phyloP scores from a whole-genome alignment of 2,797 vertebrate genomes.

The Cyclura pinguis region DNA sequence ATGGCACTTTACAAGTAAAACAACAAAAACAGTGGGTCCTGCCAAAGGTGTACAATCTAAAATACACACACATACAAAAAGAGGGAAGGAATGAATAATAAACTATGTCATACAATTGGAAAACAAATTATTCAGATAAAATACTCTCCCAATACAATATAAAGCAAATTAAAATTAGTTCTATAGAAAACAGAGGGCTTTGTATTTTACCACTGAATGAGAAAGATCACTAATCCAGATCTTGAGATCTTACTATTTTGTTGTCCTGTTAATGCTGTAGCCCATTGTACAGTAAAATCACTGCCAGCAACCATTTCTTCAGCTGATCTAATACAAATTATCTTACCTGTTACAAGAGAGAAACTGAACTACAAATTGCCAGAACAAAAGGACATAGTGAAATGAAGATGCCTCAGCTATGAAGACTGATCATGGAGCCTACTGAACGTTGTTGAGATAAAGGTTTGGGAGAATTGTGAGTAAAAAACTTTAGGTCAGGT shows the following conservation, averaged over 20 bases:
- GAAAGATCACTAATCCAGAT: background rate
- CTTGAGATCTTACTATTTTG: background rate
- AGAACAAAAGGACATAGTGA: background rate
- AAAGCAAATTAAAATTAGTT: too few species aligned
- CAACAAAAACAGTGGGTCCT: too few species aligned
- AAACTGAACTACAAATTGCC: background rate
- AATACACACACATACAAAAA: too few species aligned
- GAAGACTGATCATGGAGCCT: background rate
- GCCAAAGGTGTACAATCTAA: too few species aligned
- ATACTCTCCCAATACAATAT: too few species aligned
- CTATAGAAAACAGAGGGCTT: background rate
- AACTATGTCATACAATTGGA: too few species aligned
- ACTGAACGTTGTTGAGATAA: background rate
- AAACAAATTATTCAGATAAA: too few species aligned
- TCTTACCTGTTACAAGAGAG: background rate
- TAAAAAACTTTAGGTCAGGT: background rate
- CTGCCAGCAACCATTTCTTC: background rate
- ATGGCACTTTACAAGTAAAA: too few species aligned
- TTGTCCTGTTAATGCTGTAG: background rate
- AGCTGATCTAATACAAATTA: background rate
- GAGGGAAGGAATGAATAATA: too few species aligned
- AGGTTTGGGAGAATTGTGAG: background rate
- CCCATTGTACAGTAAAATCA: background rate
- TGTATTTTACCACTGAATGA: background rate
- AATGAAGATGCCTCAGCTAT: background rate